Conservation (phyloP, 2,888 invertebrate species). For the Drosophila nigricruria region DNA sequence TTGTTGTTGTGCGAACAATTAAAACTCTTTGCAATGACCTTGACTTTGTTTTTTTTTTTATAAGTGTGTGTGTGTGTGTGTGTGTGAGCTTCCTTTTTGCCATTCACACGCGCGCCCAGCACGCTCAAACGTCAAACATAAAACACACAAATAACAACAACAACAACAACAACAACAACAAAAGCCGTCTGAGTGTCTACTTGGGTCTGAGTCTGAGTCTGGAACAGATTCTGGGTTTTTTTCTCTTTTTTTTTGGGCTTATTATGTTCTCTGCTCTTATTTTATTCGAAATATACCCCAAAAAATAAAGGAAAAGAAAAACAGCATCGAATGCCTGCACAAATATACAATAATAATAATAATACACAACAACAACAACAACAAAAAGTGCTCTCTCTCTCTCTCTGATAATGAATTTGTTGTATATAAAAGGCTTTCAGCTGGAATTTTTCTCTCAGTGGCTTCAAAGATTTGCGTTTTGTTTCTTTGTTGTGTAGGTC, state of each 20-base stretch:
- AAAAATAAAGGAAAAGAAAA: constrained; percentile 7
- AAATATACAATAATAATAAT: constrained; percentile 63
- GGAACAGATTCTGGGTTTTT: constrained; percentile 50
- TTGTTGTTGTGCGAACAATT: constrained; percentile 83
- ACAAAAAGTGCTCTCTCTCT: constrained; percentile 64
- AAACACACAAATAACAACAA: constrained; percentile 69
- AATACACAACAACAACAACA: constrained; percentile 44
- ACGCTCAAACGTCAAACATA: constrained; percentile 80
- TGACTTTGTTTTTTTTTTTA: constrained; percentile 84
- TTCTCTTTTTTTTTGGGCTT: constrained; percentile 51
- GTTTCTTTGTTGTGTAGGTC: constrained; percentile 59
- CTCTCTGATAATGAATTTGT: constrained; percentile 70
- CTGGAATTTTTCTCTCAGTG: constrained; percentile 47
- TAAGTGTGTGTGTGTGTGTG: constrained; percentile 48
- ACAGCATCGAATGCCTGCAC: constrained; percentile 66
- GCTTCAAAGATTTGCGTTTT: constrained; percentile 67
- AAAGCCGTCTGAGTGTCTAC: constrained; percentile 81
- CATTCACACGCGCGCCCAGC: constrained; percentile 80
- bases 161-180: constrained; percentile 52
- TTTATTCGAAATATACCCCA: constrained; percentile 15
- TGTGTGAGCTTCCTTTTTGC: constrained; percentile 74
- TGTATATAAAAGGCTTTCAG: constrained; percentile 45
- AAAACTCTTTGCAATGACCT: constrained; percentile 85
- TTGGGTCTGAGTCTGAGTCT: constrained; percentile 63
- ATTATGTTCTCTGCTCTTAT: constrained; percentile 39